phyloP scores from a whole-genome alignment of 2,113 vertebrate genomes.

The Astatotilapia flaviijosephi region DNA sequence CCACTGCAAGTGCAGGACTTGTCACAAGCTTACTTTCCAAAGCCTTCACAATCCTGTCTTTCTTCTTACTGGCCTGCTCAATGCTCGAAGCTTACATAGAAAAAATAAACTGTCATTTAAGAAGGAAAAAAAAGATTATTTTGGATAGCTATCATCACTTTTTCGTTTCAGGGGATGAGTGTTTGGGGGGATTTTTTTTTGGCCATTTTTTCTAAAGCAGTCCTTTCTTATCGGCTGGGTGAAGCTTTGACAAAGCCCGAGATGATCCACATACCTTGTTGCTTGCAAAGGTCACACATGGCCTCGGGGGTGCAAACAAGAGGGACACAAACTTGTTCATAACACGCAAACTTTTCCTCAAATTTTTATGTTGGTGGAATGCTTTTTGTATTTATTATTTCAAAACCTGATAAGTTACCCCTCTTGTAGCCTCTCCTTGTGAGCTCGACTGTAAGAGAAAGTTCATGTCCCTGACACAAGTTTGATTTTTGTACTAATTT shows the following conservation, averaged over 20 bases:
- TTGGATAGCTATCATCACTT: not conserved
- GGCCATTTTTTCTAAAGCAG: not conserved
- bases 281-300: slow-evolving; percentile 4
- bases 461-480: not conserved
- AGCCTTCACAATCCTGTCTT: slow-evolving; percentile 6
- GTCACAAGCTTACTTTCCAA: slow-evolving; percentile 22
- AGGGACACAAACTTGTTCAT: not conserved
- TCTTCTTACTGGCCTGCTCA: not conserved
- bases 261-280: not conserved
- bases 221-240: not conserved
- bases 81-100: not conserved
- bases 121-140: not conserved
- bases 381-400: not conserved
- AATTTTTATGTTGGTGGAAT: not conserved
- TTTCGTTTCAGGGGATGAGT: not conserved
- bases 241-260: not conserved
- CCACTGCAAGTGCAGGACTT: slow-evolving; percentile 7
- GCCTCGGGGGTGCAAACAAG: not conserved
- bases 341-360: not conserved
- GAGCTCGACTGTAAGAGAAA: not conserved
- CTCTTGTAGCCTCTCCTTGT: not conserved
- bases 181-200: not conserved
- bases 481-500: not conserved
- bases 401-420: not conserved
- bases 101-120: not conserved